phyloP scores from a whole-genome alignment of 2,888 invertebrate genomes.

The Autographa pulchrina region DNA sequence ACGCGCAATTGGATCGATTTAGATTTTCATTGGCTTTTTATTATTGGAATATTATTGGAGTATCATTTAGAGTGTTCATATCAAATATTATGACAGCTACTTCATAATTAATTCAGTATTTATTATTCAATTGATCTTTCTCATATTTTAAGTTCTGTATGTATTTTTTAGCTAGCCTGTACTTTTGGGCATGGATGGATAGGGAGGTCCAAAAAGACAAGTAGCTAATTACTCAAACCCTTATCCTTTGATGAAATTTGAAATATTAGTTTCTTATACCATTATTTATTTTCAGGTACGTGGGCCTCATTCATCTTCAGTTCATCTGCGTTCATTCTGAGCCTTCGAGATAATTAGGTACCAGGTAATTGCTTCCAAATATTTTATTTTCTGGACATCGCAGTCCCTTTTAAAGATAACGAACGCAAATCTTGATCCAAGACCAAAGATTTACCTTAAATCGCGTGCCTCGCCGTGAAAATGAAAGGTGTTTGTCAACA shows the following conservation, averaged over 20 bases:
- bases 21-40: conserved; percentile 33
- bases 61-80: background rate
- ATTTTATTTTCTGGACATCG: no score
- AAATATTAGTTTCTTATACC: no score
- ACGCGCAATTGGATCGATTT: conserved; percentile 46
- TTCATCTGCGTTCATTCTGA: no score
- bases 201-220: no score
- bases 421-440: background rate
- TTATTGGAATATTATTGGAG: background rate
- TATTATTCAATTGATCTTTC: background rate
- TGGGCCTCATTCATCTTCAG: no score
- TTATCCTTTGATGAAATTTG: no score
- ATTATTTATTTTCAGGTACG: no score
- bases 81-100: background rate
- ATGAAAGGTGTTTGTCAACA: conserved; percentile 57
- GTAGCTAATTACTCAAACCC: no score
- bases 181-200: no score
- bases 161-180: no score
- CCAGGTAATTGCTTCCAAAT: no score
- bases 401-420: background rate
- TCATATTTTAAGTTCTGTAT: background rate
- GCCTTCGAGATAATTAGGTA: no score
- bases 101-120: background rate
- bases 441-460: conserved; percentile 21
- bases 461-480: conserved; percentile 43